Conservation (phyloP, 1,140 invertebrate species). For the Latrodectus geometricus region DNA sequence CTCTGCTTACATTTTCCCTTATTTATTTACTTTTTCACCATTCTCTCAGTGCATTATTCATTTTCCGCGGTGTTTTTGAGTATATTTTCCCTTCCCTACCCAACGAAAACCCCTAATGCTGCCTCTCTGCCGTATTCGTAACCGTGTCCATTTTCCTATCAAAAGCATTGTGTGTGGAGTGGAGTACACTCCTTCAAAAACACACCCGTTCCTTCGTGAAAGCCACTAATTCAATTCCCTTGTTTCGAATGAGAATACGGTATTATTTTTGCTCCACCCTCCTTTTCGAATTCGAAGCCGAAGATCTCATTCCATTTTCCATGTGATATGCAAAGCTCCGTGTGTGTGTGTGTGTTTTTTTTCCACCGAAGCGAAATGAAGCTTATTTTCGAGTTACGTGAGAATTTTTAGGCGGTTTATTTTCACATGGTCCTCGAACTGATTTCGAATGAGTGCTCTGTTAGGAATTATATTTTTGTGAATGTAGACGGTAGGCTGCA, state of each 20-base stretch:
- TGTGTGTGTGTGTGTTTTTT: neutral
- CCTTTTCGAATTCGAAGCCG: neutral
- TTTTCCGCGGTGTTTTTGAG: slow-evolving; percentile 48
- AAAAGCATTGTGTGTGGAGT: slow-evolving; percentile 6
- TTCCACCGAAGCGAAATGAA: neutral
- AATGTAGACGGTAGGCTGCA: neutral
- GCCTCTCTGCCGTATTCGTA: slow-evolving; percentile 5
- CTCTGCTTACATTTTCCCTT: slow-evolving; percentile 1
- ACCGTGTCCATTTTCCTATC: neutral
- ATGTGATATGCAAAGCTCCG: slow-evolving; percentile 25
- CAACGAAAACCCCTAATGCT: slow-evolving; percentile 35
- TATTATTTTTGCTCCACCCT: neutral
- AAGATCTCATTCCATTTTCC: slow-evolving; percentile 35
- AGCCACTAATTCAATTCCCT: slow-evolving; percentile 52
- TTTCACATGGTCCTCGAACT: neutral
- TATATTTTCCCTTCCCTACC: slow-evolving; percentile 18
- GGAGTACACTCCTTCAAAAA: neutral
- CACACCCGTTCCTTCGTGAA: neutral
- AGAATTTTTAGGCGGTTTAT: neutral
- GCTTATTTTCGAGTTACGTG: neutral
- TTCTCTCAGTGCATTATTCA: slow-evolving; percentile 46
- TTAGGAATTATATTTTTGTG: neutral
- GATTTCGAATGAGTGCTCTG: neutral
- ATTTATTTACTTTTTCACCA: slow-evolving; percentile 41
- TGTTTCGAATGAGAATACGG: slow-evolving; percentile 35